Evolutionary conservation across 1,140 invertebrate genomes (phyloP), one percentile per base, ranked within the genome.

Genomic region (Liolophura sinensis): DNA sequence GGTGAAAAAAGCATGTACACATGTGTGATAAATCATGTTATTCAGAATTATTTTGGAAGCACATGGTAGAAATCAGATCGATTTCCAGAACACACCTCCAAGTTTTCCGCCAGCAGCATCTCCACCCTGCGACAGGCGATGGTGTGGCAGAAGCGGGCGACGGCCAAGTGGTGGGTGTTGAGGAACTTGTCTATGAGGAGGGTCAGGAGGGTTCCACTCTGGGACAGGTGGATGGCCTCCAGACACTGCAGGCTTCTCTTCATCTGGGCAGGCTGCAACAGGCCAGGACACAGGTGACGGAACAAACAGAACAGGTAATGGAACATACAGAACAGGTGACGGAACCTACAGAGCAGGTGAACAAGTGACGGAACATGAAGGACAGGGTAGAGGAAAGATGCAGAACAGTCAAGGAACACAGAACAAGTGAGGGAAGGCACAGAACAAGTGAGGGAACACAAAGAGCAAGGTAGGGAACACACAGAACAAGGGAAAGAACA

Each of bases 191-290:
- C 87, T 16, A 91, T 82, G 6, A 92, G 72, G 52, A 88, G 76
- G 1, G 77, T 83, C 5, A 92, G 75, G 1, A 92, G 79, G 4
- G 87, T 84, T 5, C 91, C 90, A 70, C 87, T 90, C 74, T 91
- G 90, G 9, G 84, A 86, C 11, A 87, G 83, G 78, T 92, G 91
- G 6, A 89, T 87, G n/a, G 88, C 88, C 78, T 91, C 89, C 24
- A 92, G 78, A 68, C 88, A 89, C 52, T 86, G 81, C 59, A 92
- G 69, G 3, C 89, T 78, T 66, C 87, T 86, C 66, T 87, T 86
- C 0, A 88, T 81, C 61, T 89, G 86, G 60, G 83, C n/a, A n/a
- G 24, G n/a, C 24, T n/a, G 7, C 3, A n/a, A 54, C 24, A n/a
- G 49, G 14, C 49, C 49, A 51, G 49, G 49, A 14, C 49, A n/a